Evolutionary conservation across 2,113 vertebrate genomes (phyloP).

Genomic region (Vidua chalybeata): DNA sequence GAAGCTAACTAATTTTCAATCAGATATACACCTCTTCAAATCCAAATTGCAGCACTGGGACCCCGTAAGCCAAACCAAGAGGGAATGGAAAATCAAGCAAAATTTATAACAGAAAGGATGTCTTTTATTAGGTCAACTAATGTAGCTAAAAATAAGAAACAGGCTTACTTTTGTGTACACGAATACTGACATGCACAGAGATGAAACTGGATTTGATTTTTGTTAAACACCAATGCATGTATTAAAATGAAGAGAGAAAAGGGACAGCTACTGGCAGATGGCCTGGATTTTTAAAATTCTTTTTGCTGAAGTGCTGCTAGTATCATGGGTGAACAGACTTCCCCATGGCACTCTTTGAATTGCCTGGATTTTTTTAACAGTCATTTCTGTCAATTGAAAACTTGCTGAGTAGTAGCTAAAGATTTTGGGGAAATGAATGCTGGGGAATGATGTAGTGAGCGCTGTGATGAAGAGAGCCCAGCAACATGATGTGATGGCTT

Average conservation of each 20-base stretch:
- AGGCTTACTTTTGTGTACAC: neutral
- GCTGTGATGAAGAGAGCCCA: neutral
- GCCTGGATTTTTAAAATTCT: neutral
- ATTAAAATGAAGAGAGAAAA: neutral
- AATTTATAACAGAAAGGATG: neutral
- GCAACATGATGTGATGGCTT: neutral
- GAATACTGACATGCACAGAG: neutral
- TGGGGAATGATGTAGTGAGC: neutral
- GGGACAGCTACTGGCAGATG: neutral
- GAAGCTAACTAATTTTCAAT: neutral
- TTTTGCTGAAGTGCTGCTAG: neutral
- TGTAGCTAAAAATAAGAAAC: neutral
- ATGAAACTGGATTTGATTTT: neutral
- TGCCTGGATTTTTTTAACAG: neutral
- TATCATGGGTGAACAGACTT: neutral
- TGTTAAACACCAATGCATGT: neutral
- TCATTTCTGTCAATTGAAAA: neutral
- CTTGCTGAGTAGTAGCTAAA: neutral
- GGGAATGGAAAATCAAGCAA: neutral
- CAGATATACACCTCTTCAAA: neutral
- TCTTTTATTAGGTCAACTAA: neutral
- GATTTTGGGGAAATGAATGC: neutral
- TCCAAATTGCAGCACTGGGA: neutral
- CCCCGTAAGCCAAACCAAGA: neutral
- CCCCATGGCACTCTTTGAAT: neutral